These are phyloP conservation scores for Drosophila mettleri DNA, from an alignment of 2,888 invertebrate genomes.

Conservation along the genomic window DNA sequence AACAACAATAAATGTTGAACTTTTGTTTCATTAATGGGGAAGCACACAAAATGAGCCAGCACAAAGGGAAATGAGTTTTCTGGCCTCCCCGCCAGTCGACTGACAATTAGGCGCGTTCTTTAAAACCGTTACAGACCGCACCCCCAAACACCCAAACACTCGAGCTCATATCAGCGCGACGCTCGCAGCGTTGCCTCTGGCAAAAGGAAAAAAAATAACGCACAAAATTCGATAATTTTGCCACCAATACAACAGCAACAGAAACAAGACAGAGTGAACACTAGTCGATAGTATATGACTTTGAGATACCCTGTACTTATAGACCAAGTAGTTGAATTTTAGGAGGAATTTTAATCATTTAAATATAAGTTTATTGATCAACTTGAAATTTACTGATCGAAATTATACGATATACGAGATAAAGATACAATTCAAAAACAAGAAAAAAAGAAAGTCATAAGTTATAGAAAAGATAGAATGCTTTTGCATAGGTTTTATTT, in stretches of 20 bases:
- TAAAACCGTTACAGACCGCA: conserved; percentile 41
- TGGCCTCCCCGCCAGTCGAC: conserved; percentile 19
- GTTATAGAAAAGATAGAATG: too few relatives aligned
- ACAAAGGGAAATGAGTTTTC: conserved; percentile 58
- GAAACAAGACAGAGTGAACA: neutral
- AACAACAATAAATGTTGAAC: conserved; percentile 73
- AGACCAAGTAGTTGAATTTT: rapidly evolving
- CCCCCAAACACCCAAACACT: conserved; percentile 7
- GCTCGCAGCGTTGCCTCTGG: conserved; percentile 7
- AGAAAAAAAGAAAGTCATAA: too few relatives aligned
- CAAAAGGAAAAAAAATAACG: conserved; percentile 18
- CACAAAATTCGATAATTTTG: conserved; percentile 71
- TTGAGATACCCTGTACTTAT: neutral
- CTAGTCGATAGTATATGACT: neutral
- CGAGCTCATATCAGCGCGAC: conserved; percentile 1
- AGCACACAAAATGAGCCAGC: conserved; percentile 38
- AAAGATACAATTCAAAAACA: too few relatives aligned
- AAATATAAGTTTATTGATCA: too few relatives aligned
- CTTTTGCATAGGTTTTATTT: too few relatives aligned
- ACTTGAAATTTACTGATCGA: too few relatives aligned
- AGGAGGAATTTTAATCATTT: neutral
- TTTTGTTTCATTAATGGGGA: conserved; percentile 57
- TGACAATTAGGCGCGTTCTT: conserved; percentile 71
- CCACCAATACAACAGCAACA: conserved; percentile 44
- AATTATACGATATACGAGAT: too few relatives aligned